Base-by-base conservation (phyloP, 2,888 invertebrate genomes). In the Smittia aterrima region DNA sequence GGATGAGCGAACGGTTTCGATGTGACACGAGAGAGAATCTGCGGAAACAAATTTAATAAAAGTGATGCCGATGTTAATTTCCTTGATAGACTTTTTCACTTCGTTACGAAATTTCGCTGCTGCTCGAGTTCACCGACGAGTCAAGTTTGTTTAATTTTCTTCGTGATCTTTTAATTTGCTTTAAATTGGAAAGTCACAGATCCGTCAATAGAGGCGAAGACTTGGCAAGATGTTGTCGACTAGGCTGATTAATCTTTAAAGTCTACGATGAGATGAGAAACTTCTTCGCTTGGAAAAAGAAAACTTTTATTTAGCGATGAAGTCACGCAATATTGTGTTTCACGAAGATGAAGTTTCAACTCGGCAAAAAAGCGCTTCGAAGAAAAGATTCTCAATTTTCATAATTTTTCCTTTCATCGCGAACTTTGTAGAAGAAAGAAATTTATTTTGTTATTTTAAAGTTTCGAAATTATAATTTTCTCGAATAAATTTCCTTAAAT, bases 1-100 rank as follows among this genome's bases (percentile, higher is more conserved):
- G 24, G 11, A 16, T 3, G 16, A 16, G n/a, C 47, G 16, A 47
- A 47, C 47, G 11, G 47, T 64, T 25, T n/a, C 16, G 25, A 25
- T 64, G 24, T 64, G 62, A 64, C 62, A 64, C n/a, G 25, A 25
- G 62, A 32, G 32, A 54, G 20, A 54, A 9, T 54, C 20, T 11
- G 20, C 16, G 18, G 54, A 24, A 64, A 22, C 24, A 24, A 64
- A 64, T 64, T 64, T 64, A 64, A 64, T 64, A 64, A 25, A 64
- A 64, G n/a, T 24, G 16, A 47, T 20, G 58, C n/a, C 16, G 11
- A 2, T 16, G 47, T 16, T 47, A 47, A n/a, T 47, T 13, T 47
- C 38, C 38, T n/a, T 47, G 1, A 47, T 13, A 13, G 16, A 47
- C 20, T 64, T 64, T 64, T 64, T 64, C 62, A 24, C 24, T 24